Percentiles rank a stretch among this genome's conserved stretches.
Conservation (phyloP, 2,888 invertebrate species). For the Cerastis rubricosa region DNA sequence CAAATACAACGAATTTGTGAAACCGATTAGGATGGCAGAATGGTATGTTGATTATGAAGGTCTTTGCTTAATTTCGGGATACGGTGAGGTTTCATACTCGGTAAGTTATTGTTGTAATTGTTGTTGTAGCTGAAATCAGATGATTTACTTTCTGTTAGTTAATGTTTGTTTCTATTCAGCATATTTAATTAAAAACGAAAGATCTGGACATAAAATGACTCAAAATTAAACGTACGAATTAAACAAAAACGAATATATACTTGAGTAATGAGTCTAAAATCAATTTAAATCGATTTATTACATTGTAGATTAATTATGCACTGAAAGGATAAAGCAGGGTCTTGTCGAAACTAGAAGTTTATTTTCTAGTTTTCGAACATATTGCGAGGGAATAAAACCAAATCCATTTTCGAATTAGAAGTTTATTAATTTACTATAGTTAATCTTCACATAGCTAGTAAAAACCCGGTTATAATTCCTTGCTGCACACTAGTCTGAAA, state of each 20-base stretch:
- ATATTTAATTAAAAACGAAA: background rate
- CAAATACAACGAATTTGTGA: conserved; percentile 34
- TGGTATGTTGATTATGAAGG: conserved; percentile 33
- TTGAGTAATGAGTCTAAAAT: no score
- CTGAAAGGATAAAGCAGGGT: background rate
- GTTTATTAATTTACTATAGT: no score
- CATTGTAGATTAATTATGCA: background rate
- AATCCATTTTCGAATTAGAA: no score
- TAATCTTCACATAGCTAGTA: no score
- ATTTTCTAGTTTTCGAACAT: no score
- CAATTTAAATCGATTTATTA: background rate
- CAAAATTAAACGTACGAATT: no score
- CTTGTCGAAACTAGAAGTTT: no score
- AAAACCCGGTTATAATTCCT: no score
- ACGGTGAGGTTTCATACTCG: conserved; percentile 29
- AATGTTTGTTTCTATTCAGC: background rate
- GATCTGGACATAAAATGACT: background rate
- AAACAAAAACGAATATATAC: no score
- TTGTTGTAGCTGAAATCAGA: background rate
- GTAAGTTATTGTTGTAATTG: conserved; percentile 21
- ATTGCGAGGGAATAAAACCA: no score
- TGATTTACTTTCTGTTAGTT: background rate
- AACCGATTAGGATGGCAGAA: conserved; percentile 36
- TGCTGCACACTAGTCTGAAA: no score
- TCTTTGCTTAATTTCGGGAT: conserved; percentile 39